These are phyloP conservation scores for Drosophila repletoides DNA, from an alignment of 1,140 invertebrate species.

Conservation along the genomic window DNA sequence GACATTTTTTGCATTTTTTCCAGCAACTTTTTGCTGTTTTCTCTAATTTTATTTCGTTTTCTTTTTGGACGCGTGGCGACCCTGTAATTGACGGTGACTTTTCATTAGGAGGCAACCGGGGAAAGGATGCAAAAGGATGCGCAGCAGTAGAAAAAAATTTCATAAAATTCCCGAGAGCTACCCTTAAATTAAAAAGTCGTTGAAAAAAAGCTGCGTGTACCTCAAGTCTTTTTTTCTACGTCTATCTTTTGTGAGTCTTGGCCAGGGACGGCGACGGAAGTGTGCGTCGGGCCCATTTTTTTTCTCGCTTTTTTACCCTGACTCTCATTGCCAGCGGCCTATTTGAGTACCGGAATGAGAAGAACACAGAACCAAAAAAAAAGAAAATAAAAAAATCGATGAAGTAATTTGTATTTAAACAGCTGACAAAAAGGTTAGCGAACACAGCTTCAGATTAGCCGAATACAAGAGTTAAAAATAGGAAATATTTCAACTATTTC, in stretches of 20 bases:
- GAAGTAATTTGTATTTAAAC: constrained; percentile 68
- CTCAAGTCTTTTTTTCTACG: constrained; percentile 46
- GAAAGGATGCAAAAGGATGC: constrained; percentile 55
- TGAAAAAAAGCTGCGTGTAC: constrained; percentile 68
- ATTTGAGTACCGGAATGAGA: constrained; percentile 43
- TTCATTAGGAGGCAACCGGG: constrained; percentile 67
- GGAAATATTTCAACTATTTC: not conserved
- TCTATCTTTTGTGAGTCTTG: constrained; percentile 29
- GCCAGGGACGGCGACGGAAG: constrained; percentile 45
- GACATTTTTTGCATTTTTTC: constrained; percentile 45
- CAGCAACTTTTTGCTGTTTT: constrained; percentile 28
- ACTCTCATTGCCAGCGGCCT: constrained; percentile 55
- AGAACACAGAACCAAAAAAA: constrained; percentile 16
- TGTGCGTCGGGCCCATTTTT: constrained; percentile 62
- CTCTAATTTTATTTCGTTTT: constrained; percentile 46
- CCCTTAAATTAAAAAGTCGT: constrained; percentile 62
- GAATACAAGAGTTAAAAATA: constrained; percentile 16
- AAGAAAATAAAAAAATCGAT: constrained; percentile 60
- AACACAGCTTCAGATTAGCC: constrained; percentile 34
- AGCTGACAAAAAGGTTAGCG: constrained; percentile 35
- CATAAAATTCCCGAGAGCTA: constrained; percentile 54
- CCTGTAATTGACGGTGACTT: constrained; percentile 69
- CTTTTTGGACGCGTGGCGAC: constrained; percentile 60
- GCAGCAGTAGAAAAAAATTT: constrained; percentile 17
- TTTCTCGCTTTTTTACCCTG: constrained; percentile 20